phyloP scores from a whole-genome alignment of 92 coral and sea anemone genomes.

The Virgularia gustaviana region DNA sequence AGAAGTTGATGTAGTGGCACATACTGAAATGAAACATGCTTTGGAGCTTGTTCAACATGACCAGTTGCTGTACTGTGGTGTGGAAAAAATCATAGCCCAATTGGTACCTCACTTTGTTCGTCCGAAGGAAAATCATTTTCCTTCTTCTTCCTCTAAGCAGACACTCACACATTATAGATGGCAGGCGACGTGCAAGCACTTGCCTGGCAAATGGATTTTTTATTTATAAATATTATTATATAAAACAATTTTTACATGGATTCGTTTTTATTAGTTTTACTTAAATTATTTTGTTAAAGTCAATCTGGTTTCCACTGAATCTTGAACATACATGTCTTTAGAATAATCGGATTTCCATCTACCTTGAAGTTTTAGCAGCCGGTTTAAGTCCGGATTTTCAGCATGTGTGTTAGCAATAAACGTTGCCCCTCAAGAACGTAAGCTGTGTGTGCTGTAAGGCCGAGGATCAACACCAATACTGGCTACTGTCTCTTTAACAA shows the following conservation, averaged over 20 bases:
- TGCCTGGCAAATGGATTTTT: constrained; percentile 48
- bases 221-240: too few relatives aligned
- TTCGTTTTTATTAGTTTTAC: too few relatives aligned
- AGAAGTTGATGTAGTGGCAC: not conserved
- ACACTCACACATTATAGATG: constrained; percentile 8
- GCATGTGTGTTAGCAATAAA: constrained; percentile 32
- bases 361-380: constrained; percentile 43
- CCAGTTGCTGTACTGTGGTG: constrained; percentile 5
- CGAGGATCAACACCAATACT: constrained; percentile 36
- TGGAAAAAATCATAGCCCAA: not conserved
- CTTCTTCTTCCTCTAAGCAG: constrained; percentile 20
- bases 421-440: constrained; percentile 49
- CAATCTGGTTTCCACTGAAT: not conserved
- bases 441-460: constrained; percentile 37
- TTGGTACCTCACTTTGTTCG: constrained; percentile 13
- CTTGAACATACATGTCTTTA: constrained; percentile 39
- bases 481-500: constrained; percentile 35
- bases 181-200: constrained; percentile 50
- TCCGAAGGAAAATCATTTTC: constrained; percentile 32
- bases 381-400: constrained; percentile 23
- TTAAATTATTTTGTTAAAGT: constrained; percentile 13
- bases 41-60: not conserved
- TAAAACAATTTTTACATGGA: too few relatives aligned
- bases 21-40: constrained; percentile 10
- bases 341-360: constrained; percentile 45